phyloP scores from a whole-genome alignment of 2,113 vertebrate genomes.

The Hassar affinis region DNA sequence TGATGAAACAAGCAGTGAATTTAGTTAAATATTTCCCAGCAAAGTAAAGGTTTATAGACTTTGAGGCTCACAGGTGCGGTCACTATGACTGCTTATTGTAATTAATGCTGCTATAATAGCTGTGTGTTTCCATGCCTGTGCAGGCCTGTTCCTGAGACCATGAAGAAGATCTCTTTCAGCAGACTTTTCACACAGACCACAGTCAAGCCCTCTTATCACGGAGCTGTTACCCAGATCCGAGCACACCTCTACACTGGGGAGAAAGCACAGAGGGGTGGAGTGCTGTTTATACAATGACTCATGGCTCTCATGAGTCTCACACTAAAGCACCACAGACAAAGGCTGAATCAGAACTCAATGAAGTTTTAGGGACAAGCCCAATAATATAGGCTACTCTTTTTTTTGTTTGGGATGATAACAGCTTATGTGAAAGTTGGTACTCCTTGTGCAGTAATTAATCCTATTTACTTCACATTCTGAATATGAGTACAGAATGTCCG shows the following conservation, averaged over 20 bases:
- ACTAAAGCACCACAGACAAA: conserved; percentile 37
- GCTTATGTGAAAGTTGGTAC: background rate
- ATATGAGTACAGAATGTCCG: background rate
- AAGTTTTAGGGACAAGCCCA: background rate
- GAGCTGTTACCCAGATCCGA: conserved; percentile 5
- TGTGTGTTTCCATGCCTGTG: conserved; percentile 6
- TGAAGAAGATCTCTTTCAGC: conserved; percentile 9
- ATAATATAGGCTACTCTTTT: background rate
- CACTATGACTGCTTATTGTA: background rate
- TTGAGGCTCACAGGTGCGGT: conserved; percentile 21
- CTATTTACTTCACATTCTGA: background rate
- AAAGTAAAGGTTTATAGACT: background rate
- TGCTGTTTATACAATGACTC: conserved; percentile 52
- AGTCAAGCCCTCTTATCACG: conserved; percentile 25
- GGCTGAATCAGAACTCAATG: conserved; percentile 22
- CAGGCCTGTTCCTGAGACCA: background rate
- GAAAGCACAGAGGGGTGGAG: conserved; percentile 37
- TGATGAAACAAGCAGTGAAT: background rate
- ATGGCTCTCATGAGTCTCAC: conserved; percentile 25
- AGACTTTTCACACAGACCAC: conserved; percentile 24
- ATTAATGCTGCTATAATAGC: conserved; percentile 5
- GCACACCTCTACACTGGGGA: conserved; percentile 11
- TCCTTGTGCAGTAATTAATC: background rate
- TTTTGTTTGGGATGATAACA: background rate
- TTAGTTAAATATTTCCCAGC: background rate